Evolutionary conservation across 2,888 invertebrate genomes (phyloP).

Genomic region (Ariolimax columbianus): DNA sequence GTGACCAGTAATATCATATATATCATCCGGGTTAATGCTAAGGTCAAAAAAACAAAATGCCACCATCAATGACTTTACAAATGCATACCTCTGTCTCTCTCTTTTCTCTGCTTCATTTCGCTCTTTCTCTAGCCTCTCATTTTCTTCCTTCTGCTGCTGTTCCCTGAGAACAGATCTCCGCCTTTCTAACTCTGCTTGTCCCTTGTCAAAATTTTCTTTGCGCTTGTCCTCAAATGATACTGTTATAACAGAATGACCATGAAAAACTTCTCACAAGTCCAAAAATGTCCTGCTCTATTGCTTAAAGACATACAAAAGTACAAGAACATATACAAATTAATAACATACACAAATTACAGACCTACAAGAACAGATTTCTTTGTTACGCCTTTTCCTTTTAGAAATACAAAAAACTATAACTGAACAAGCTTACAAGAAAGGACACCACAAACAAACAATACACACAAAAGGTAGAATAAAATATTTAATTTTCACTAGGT

Average conservation of each 20-base stretch:
- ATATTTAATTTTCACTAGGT: too few species aligned
- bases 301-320: background rate
- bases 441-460: too few species aligned
- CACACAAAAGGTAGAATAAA: too few species aligned
- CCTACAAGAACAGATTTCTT: too few species aligned
- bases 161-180: slow-evolving; percentile 92
- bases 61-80: background rate
- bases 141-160: slow-evolving; percentile 87
- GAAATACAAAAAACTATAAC: too few species aligned
- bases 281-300: background rate
- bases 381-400: too few species aligned
- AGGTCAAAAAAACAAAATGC: too few species aligned
- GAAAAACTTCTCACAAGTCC: background rate
- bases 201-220: slow-evolving; percentile 97
- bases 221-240: slow-evolving; percentile 94
- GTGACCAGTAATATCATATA: too few species aligned
- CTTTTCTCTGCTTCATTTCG: slow-evolving; percentile 91
- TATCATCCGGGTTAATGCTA: too few species aligned
- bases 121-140: slow-evolving; percentile 76
- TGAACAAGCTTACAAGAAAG: too few species aligned
- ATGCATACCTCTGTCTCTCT: slow-evolving; percentile 84
- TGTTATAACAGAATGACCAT: slow-evolving; percentile 32
- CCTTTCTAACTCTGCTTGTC: slow-evolving; percentile 96
- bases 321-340: background rate
- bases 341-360: too few species aligned